These are phyloP conservation scores for Dendrophyllia cribrosa DNA, from an alignment of 64 coral and sea anemone species.

Conservation along the genomic window DNA sequence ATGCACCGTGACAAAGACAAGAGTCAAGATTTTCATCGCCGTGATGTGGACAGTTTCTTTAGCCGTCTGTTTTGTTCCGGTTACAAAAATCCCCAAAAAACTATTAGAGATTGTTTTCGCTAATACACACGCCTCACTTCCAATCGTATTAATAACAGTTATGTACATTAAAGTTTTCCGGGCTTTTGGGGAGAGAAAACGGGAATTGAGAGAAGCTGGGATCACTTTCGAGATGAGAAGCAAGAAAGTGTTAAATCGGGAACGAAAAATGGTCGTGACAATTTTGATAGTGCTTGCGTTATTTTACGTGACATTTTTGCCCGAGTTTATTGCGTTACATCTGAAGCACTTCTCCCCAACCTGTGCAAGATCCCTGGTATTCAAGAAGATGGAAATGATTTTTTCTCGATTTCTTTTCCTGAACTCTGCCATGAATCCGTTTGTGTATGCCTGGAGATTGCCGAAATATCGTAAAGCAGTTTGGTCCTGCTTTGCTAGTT, in stretches of 20 bases:
- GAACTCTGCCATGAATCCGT: conserved; percentile 40
- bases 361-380: not conserved
- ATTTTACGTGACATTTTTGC: conserved; percentile 35
- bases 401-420: conserved; percentile 50
- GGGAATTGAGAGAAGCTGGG: conserved; percentile 25
- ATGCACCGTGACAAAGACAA: not conserved
- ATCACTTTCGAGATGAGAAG: not conserved
- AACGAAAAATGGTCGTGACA: conserved; percentile 34
- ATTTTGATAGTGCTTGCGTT: conserved; percentile 32
- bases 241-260: conserved; percentile 8
- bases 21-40: conserved; percentile 6
- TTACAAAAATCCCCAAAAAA: conserved; percentile 6
- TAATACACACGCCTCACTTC: not conserved
- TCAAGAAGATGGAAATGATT: conserved; percentile 9
- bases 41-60: not conserved
- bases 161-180: conserved; percentile 38
- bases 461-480: conserved; percentile 26
- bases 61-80: not conserved
- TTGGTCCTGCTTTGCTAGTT: not conserved
- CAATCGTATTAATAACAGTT: not conserved
- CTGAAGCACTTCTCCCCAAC: not conserved
- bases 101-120: conserved; percentile 6
- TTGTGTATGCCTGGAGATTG: conserved; percentile 35
- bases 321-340: conserved; percentile 44
- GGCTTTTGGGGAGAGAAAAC: conserved; percentile 13